Evolutionary conservation across 2,888 invertebrate species (phyloP), one percentile per base, ranked within the genome.

Genomic region (Glaucopsyche alexis): DNA sequence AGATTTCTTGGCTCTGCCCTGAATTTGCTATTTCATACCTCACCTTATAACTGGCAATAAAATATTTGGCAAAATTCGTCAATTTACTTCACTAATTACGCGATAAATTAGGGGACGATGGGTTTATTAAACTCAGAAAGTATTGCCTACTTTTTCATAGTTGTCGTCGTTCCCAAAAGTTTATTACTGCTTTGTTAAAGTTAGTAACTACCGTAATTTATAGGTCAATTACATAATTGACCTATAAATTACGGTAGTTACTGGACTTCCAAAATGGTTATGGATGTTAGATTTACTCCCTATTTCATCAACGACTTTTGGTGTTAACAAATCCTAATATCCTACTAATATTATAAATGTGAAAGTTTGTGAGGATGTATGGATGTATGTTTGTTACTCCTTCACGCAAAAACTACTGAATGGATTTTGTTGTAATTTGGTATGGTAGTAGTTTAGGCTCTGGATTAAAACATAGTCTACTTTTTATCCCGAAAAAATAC

Each of bases 1-100:
- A 55, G 45, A 70, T 72, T 70, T 74, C 73, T 73, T 55, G 71
- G 69, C 72, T 19, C 13, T 42, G 50, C 66, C 47, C 66, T 69
- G 49, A 64, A 66, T 67, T 72, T 52, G 52, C 66, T 19, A 52
- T 47, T 29, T 69, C 49, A 47, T 47, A 73, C 55, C 52, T 60
- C 42, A 16, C 67, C 55, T 64, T 64, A 45, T 47, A 40, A 49
- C 69, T 29, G 29, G 45, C 47, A 69, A 29, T 29, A 69, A 47
- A 69, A 69, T 69, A 67, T 69, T 69, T 19, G 29, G 19, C 47
- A 29, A 69, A 49, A 60, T 60, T 60, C 29, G 29, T 7, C 60
- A 29, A 60, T 60, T 60, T 29, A 60, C 14, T 60, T 13, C 7
- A 13, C 13, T 11, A 38, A 60, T 60, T 60, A 29, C 60, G 13